These are phyloP conservation scores for Microtus montanus DNA, from an alignment of 2,113 vertebrate genomes.

Conservation along the genomic window DNA sequence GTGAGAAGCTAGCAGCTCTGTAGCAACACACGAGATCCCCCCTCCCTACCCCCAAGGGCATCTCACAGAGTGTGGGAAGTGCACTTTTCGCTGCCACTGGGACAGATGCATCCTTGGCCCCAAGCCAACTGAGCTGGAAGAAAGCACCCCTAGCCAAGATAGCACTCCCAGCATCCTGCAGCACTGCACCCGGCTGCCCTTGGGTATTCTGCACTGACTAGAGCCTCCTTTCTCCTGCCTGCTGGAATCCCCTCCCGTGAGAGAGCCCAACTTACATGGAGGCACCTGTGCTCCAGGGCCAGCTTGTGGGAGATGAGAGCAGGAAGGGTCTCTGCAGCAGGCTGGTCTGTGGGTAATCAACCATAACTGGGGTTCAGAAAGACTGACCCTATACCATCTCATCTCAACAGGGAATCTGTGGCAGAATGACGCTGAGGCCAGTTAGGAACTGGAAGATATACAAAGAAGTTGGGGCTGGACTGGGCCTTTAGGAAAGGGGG, in stretches of 20 bases:
- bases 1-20: not conserved
- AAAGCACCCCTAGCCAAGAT: not conserved
- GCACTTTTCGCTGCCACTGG: not conserved
- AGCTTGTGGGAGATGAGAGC: not conserved
- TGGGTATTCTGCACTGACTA: fast-evolving
- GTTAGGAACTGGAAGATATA: not conserved
- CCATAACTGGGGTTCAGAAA: not conserved
- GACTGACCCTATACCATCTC: fast-evolving
- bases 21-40: not conserved
- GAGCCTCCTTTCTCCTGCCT: not conserved
- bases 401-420: not conserved
- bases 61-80: not conserved
- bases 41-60: not conserved
- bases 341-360: fast-evolving
- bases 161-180: not conserved
- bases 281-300: not conserved
- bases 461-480: not conserved
- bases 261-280: not conserved
- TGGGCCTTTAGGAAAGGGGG: fast-evolving
- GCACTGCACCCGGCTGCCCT: not conserved
- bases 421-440: not conserved
- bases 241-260: not conserved
- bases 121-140: not conserved
- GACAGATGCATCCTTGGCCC: not conserved
- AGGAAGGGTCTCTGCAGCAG: not conserved